Conservation (phyloP, 2,113 vertebrate species). For the Leptocoma aspasia region DNA sequence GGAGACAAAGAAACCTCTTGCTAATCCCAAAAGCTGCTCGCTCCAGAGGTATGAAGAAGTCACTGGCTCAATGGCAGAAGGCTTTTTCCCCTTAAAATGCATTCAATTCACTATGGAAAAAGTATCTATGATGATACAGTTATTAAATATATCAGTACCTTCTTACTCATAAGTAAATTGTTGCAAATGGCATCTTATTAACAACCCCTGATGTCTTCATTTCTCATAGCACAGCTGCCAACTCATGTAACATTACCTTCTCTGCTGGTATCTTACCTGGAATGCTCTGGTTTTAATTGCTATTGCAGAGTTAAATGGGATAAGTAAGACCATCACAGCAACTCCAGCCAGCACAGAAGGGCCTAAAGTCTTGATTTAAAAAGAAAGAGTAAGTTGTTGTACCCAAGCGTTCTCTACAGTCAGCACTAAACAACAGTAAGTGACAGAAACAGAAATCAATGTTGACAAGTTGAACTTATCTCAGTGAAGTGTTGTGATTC, state of each 20-base stretch:
- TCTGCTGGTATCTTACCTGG: conserved; percentile 76
- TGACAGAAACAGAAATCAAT: neutral
- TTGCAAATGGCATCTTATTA: neutral
- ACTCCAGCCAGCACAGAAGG: conserved; percentile 90
- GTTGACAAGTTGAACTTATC: neutral
- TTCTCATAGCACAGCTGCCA: neutral
- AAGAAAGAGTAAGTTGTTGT: neutral
- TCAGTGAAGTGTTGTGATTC: neutral
- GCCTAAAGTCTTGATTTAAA: conserved; percentile 80
- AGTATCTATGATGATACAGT: neutral
- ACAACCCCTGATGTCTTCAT: neutral
- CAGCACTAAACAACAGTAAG: neutral
- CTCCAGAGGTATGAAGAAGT: neutral
- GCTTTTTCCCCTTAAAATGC: neutral
- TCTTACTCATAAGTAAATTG: neutral
- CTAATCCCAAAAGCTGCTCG: neutral
- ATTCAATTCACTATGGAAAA: neutral
- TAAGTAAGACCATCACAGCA: conserved; percentile 90
- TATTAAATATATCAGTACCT: neutral
- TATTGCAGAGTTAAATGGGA: conserved; percentile 90
- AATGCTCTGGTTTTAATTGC: conserved; percentile 88
- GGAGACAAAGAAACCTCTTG: neutral
- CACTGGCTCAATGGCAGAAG: neutral
- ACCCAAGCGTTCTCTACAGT: neutral
- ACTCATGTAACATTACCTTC: neutral